phyloP scores from a whole-genome alignment of 2,113 vertebrate genomes.

The Pterocles burchelli region DNA sequence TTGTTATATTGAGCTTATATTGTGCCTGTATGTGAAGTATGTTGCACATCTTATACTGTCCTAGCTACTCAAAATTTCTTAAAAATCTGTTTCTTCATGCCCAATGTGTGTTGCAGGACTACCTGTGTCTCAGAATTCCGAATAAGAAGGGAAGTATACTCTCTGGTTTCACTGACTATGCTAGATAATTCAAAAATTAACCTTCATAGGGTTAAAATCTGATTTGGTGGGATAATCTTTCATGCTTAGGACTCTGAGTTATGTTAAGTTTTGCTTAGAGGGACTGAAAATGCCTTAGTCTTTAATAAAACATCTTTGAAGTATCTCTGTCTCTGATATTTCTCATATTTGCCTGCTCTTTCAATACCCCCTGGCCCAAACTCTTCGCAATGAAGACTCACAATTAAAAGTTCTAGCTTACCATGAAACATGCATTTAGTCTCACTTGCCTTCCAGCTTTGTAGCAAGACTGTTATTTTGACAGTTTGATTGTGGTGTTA shows the following conservation, averaged over 20 bases:
- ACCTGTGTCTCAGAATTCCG: background rate
- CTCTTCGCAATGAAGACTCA: background rate
- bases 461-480: background rate
- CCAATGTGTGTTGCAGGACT: background rate
- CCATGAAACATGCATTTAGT: background rate
- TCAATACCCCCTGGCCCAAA: too few relatives aligned
- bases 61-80: background rate
- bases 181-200: background rate
- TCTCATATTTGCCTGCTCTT: background rate
- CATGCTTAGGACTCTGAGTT: background rate
- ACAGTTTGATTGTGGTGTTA: background rate
- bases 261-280: background rate
- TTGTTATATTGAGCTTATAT: background rate
- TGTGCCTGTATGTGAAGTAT: background rate
- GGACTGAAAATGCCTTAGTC: background rate
- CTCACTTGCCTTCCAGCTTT: background rate
- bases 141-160: background rate
- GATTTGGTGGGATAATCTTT: background rate
- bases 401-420: background rate
- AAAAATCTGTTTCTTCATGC: background rate
- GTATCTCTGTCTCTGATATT: background rate
- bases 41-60: background rate
- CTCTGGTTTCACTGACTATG: background rate
- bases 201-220: background rate
- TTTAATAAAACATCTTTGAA: background rate